Base-by-base conservation (phyloP, 2,888 invertebrate species). In the Esperia sulphurella region DNA sequence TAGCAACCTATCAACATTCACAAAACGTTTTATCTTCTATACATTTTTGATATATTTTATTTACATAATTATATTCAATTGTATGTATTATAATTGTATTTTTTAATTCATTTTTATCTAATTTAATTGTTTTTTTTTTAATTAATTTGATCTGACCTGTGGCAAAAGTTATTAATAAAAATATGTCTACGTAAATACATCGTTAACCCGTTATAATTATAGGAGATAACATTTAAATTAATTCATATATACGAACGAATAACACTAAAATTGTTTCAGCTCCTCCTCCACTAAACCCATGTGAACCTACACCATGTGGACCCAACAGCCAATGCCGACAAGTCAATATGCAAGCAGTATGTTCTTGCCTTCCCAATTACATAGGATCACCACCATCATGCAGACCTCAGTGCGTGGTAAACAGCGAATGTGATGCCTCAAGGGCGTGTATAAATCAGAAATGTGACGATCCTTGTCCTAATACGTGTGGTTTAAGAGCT, bases 391-490 rank as follows among this genome's bases (percentile, higher is more conserved):
- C 96, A 45, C 95, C 95, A 1, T 92, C 91, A 46, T 97, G 97
- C 70, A 89, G 95, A 53, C 96, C 96, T 6, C 95, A 96, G 74
- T 97, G 97, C 73, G 91, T 95, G 8, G 95, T 95, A n/a, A 96
- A 94, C 65, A 94, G 95, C 1, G 96, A 97, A 83, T 97, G 97
- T 79, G 92, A 95, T 14, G 75, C 91, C 10, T 95, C 96, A 51
- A 93, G 94, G 59, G 96, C 97, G 13, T 97, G 97, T 63, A 91
- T 96, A 35, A 95, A 95, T 74, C 94, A 95, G 64, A 95, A 94
- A 80, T 97, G 97, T 73, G 92, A 94, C 8, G 96, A 97, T 84
- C 97, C 97, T 37, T 97, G 97, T 66, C 94, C 94, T 10, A 95
- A 95, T 58, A 95, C 95, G 0, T 97, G 97, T 72, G 97, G 97